Base-by-base conservation (phyloP, 2,797 vertebrate species). In the Danio choprae region DNA sequence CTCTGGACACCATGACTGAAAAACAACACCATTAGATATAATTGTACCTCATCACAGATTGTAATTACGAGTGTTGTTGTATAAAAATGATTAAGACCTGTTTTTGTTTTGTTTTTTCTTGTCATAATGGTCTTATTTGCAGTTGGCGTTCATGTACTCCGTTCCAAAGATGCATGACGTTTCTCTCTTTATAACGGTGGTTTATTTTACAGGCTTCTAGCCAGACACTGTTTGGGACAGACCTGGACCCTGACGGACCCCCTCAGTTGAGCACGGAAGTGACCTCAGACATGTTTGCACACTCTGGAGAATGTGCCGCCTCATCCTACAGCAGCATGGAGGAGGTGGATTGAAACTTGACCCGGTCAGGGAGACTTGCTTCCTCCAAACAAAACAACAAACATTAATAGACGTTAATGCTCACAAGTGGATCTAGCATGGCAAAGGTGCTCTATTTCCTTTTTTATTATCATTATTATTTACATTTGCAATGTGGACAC, bases 261-360 rank as follows among this genome's bases (percentile, higher is more conserved):
- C 91, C 96, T 3, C 93, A 93, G n/a, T 88, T 96, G 94, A 94
- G 93, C 76, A 85, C 94, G 0, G 96, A 95, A 87, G 91, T 94
- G 73, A 87, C 92, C 22, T 90, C 96, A 1, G 97, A 96, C 85
- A 94, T 95, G 84, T 97, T 95, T 72, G 55, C 90, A 81, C 93
- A 93, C 90, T 84, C 96, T 0, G 88, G 93, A 7, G 97, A 98
- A 84, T 94, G 90, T 84, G 92, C 95, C 0, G 86, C 95, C 38
- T 93, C 96, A 9, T 97, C 96, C 81, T 98, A 98, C 94, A 97
- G 96, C 95, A 97, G 96, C 95, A 98, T 99, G 97, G 97, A 98
- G 92, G 97, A 99, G 91, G 97, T 99, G 90, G 97, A 99, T 92
- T 99, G 92, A 86, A 78, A 60, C 20, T 60, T 29, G 22, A 74